Evolutionary conservation across 2,888 invertebrate genomes (phyloP), one percentile per base, ranked within the genome.

Genomic region (Coelogynopora nodosa): DNA sequence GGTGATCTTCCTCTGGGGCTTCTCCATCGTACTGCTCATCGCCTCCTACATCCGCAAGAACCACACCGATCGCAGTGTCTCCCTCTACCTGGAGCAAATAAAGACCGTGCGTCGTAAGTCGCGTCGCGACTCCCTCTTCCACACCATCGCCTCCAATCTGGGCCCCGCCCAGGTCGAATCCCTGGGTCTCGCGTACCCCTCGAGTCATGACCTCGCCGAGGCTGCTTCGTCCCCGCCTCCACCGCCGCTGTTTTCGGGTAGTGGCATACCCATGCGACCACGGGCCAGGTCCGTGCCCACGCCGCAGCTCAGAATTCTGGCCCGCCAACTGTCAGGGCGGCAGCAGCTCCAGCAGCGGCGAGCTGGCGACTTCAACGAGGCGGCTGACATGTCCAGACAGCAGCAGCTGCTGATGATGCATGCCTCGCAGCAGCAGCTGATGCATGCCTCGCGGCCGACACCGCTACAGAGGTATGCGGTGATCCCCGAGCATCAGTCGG

Each of bases 1-100:
- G n/a, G 29, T 80, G 10, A 29, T 80, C 27, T 80, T 80, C 29
- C 80, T 80, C 23, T 80, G 80, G 80, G 80, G 80, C 2, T 80
- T 80, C 80, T 80, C 80, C 29, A 80, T 80, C 29, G 80, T 80
- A 5, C 80, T 80, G 2, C 80, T 80, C 80, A 80, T 80, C 29
- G 80, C 80, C 29, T 80, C 80, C 27, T 80, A 80, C 23, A 29
- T 80, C 27, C 80, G 80, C 27, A 80, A 80, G 29, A 80, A 80
- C n/a, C 80, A 80, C 5, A 26, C 80, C 2, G 80, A 80, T 80
- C 80, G 80, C 27, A 10, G 5, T 2, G 29, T 80, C 23, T 80
- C 80, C 10, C 80, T 80, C 80, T 80, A 80, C 29, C n/a, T 80
- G 26, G 80, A 80, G n/a, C 27, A 80, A n/a, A 80, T 80, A 5